Base-by-base conservation (phyloP, 2,113 vertebrate genomes). In the Lichenostomus cassidix region DNA sequence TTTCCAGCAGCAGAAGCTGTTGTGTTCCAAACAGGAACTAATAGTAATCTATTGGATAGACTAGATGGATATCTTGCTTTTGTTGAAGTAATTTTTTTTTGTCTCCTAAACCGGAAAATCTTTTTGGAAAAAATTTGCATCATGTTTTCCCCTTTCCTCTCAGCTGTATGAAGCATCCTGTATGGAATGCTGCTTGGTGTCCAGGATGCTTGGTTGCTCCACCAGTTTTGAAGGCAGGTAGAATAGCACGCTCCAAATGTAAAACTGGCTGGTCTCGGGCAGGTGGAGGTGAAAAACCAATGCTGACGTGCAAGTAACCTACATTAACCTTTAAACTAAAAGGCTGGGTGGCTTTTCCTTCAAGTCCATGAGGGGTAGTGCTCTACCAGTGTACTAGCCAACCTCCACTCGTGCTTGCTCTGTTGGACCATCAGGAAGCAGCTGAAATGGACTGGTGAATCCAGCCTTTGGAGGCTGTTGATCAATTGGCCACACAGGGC, bases 1-100 rank as follows among this genome's bases (percentile, higher is more conserved):
- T 96, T 92, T 87, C 73, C 59, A 79, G 70, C 55, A 85, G 63
- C 75, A 91, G 58, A 46, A 91, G 62, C 52, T 90, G 41, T 75
- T 85, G 39, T 35, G 31, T 55, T 86, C n/a, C 70, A 69, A 68
- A 46, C 13, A 88, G 62, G 46, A 87, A 84, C 44, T 60, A 91
- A 39, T 21, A 87, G 60, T 22, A 19, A 71, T 49, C 47, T 78
- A 23, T 33, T 10, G 1, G 22, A 55, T 25, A 35, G 27, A 87
- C 33, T 39, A 75, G 25, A 80, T 87, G 15, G 27, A 20, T 25
- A 33, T 41, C 50, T 92, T 67, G 9, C 14, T 81, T 85, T 68
- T 89, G 52, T 27, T 41, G 29, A 90, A 82, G 17, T n/a, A 17
- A 1, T 23, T 37, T 63, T 53, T 79, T 69, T 87, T 85, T 9